These are phyloP conservation scores for Meandrusa payeni DNA, from an alignment of 2,888 invertebrate species.

Conservation along the genomic window DNA sequence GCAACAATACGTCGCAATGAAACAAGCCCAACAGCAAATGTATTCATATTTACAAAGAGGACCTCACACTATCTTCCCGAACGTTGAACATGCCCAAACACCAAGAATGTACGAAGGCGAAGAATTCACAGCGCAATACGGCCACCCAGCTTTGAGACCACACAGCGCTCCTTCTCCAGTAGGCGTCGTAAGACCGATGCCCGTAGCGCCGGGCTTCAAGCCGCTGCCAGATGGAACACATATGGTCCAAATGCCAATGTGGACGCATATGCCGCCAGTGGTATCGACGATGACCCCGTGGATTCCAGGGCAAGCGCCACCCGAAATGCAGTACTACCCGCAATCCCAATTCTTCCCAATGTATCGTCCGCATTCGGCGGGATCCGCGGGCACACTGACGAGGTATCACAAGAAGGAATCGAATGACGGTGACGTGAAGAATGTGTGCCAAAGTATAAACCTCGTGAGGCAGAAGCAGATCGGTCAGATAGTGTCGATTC, in stretches of 20 bases:
- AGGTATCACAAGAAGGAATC: constrained; percentile 67
- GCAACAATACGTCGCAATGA: constrained; percentile 78
- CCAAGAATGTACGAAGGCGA: constrained; percentile 62
- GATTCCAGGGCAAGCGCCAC: constrained; percentile 57
- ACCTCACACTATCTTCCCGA: constrained; percentile 69
- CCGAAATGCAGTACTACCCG: constrained; percentile 71
- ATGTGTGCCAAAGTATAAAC: constrained; percentile 78
- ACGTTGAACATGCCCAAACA: constrained; percentile 54
- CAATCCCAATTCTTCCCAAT: constrained; percentile 69
- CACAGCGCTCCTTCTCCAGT: constrained; percentile 66
- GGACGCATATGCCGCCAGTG: constrained; percentile 64
- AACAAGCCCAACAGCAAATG: constrained; percentile 77
- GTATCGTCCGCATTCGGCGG: constrained; percentile 71
- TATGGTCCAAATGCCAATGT: constrained; percentile 69
- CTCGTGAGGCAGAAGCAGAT: constrained; percentile 76
- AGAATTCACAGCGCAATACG: constrained; percentile 57
- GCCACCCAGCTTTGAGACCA: constrained; percentile 59
- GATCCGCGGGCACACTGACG: constrained; percentile 71
- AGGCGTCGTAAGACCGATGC: constrained; percentile 59
- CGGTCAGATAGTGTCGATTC: constrained; percentile 71
- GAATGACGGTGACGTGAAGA: constrained; percentile 56
- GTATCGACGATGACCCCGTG: constrained; percentile 64
- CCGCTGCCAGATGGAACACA: constrained; percentile 56
- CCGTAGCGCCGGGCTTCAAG: constrained; percentile 51
- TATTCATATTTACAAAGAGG: constrained; percentile 66